Base-by-base conservation (phyloP, 2,797 vertebrate genomes). In the Acrossocheilus wenchowensis region DNA sequence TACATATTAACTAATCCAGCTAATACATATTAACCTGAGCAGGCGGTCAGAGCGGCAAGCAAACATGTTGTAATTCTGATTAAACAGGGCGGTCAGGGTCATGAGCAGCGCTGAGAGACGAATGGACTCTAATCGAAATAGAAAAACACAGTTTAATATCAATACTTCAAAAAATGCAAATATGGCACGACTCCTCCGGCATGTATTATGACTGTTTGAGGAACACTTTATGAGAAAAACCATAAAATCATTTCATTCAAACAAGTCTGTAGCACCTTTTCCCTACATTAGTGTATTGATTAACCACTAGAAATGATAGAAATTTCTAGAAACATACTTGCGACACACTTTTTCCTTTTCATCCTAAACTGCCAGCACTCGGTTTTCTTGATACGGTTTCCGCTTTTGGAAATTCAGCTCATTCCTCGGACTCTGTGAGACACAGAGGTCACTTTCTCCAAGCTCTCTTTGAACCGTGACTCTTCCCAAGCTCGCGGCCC, bases 331-430 rank as follows among this genome's bases (percentile, higher is more conserved):
- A 78, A 64, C 50, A 69, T 43, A 57, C 26, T 72, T 36, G 6
- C 39, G 36, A n/a, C 17, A 34, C 39, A 39, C 74, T 87, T 84
- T 36, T 68, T 72, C 0, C 0, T 66, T 21, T 90, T 91, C 8
- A 5, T 86, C 45, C 77, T 52, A 45, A 52, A 89, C 80, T 89
- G 82, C 92, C 93, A 90, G 93, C 93, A 93, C 89, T 93, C 93
- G 92, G 94, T 92, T 91, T 91, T 88, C 90, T 91, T 92, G 94
- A 94, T 95, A 95, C 87, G 90, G 92, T 93, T 94, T 93, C 90
- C 92, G 93, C 92, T 91, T 92, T 93, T 95, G 92, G 90, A 92
- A 94, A 94, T 92, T 93, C 92, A 90, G 88, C 62, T 85, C 71
- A 90, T 91, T 94, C 93, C 94, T 92, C 91, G 87, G 86, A 87